phyloP scores from a whole-genome alignment of 2,797 vertebrate species.

The Podarcis lilfordi region DNA sequence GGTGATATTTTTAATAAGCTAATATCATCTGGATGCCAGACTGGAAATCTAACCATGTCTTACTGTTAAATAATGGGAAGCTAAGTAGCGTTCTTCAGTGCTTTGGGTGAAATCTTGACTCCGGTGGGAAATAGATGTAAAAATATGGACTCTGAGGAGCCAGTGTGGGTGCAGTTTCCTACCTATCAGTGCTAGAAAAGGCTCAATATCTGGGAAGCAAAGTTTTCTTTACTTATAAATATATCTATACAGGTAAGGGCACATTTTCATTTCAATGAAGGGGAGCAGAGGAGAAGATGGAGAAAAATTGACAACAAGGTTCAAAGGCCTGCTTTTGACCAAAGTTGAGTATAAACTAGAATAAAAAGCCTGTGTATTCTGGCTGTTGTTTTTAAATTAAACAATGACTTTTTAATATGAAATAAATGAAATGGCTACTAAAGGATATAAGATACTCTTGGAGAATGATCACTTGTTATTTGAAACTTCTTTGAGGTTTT shows the following conservation, averaged over 20 bases:
- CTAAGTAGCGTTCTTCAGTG: neutral
- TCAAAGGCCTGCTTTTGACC: neutral
- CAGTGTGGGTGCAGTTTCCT: neutral
- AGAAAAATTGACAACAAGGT: neutral
- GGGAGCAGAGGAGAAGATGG: neutral
- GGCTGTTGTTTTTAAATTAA: no score
- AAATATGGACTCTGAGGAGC: neutral
- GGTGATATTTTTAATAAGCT: constrained; percentile 50
- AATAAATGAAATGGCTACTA: no score
- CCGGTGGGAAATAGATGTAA: neutral
- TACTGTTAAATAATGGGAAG: constrained; percentile 37
- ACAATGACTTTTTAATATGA: no score
- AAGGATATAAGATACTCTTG: no score
- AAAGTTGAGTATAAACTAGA: no score
- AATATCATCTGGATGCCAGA: constrained; percentile 55
- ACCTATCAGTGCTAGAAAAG: neutral
- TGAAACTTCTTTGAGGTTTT: no score
- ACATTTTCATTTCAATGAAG: neutral
- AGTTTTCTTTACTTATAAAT: neutral
- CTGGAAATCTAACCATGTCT: constrained; percentile 40
- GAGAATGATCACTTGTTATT: no score
- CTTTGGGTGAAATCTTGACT: neutral
- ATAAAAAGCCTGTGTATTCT: no score
- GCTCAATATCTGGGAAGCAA: neutral
- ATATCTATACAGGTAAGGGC: neutral